phyloP scores from a whole-genome alignment of 2,797 vertebrate species.

The Myotis pilosus region DNA sequence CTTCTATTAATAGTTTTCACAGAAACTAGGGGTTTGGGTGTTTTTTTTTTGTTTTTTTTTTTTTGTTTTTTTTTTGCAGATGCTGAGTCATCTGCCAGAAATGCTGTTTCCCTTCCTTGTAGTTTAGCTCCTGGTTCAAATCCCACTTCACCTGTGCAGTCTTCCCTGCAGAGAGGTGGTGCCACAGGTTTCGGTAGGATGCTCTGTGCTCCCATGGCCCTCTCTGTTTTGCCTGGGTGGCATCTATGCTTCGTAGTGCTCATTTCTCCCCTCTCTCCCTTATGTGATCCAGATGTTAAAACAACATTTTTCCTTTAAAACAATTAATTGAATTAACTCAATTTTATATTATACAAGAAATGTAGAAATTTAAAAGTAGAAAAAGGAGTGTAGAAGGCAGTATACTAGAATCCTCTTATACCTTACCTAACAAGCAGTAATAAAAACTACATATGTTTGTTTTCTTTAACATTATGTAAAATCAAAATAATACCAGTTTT shows the following conservation, averaged over 20 bases:
- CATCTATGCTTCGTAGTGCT: neutral
- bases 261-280: neutral
- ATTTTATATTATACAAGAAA: neutral
- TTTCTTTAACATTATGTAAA: constrained; percentile 41
- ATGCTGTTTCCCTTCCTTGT: neutral
- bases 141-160: neutral
- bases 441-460: neutral
- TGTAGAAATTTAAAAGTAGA: neutral
- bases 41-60: neutral
- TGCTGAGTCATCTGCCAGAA: neutral
- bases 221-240: neutral
- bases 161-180: neutral
- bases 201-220: neutral
- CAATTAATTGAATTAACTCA: constrained; percentile 1
- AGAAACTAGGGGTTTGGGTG: neutral
- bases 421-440: neutral
- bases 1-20: neutral
- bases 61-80: neutral
- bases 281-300: neutral
- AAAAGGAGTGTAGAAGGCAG: neutral
- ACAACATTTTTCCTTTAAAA: neutral
- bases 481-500: neutral
- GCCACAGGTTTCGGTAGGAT: too few species aligned
- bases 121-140: neutral
- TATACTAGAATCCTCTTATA: neutral